phyloP scores from a whole-genome alignment of 2,888 invertebrate species.

The Hypolimnas misippus region DNA sequence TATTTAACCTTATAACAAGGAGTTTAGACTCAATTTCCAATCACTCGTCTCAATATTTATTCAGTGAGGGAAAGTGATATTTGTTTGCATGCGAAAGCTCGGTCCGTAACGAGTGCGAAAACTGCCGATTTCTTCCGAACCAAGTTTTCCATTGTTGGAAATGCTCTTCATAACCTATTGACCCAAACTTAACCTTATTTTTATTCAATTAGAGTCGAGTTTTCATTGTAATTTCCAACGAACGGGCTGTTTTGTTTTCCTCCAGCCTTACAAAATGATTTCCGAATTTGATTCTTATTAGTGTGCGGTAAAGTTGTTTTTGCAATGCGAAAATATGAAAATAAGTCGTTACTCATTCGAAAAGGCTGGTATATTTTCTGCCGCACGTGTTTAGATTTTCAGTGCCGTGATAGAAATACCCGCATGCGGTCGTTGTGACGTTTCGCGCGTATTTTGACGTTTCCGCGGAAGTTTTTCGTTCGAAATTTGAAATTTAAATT shows the following conservation, averaged over 20 bases:
- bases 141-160: constrained; percentile 56
- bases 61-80: constrained; percentile 33
- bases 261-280: constrained; percentile 12
- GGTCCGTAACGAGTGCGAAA: constrained; percentile 51
- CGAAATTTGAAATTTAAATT: constrained; percentile 50
- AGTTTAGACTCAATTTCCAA: constrained; percentile 8
- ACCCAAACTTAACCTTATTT: constrained; percentile 2
- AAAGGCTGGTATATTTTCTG: constrained; percentile 48
- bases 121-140: constrained; percentile 52
- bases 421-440: constrained; percentile 52
- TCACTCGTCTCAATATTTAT: constrained; percentile 15
- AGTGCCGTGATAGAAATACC: constrained; percentile 64
- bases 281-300: constrained; percentile 29
- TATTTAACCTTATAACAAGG: constrained; percentile 16
- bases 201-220: constrained; percentile 41
- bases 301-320: constrained; percentile 27
- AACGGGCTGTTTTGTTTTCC: constrained; percentile 33
- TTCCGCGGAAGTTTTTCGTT: constrained; percentile 45
- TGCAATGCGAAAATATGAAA: constrained; percentile 9
- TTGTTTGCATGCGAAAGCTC: constrained; percentile 50
- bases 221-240: constrained; percentile 36
- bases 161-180: constrained; percentile 28
- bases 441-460: constrained; percentile 50
- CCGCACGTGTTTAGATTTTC: constrained; percentile 70
- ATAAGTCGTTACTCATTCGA: constrained; percentile 38